Percentiles rank a stretch among this genome's conserved stretches.
These are phyloP conservation scores for Siniperca undulata DNA, from an alignment of 2,797 vertebrate species.

Conservation along the genomic window DNA sequence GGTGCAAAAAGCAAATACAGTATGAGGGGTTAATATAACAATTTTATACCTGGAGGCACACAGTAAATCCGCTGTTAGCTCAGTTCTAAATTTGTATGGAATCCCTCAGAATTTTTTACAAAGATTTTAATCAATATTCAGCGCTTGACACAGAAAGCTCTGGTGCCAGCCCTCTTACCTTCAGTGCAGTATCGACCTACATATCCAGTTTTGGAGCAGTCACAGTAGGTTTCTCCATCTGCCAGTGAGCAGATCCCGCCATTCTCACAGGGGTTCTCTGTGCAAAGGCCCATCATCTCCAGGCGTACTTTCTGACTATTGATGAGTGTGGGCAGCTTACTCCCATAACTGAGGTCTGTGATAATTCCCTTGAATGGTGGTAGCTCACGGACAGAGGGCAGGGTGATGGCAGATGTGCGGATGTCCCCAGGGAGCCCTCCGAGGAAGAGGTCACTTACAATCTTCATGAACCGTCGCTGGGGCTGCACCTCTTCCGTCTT, in stretches of 20 bases:
- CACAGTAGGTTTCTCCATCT: conserved; percentile 93
- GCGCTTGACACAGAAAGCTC: conserved; percentile 61
- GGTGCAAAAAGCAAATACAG: background rate
- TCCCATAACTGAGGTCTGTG: conserved; percentile 93
- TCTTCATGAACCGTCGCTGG: conserved; percentile 94
- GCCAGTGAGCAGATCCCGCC: conserved; percentile 94
- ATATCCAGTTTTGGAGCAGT: conserved; percentile 96
- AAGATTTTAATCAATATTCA: conserved; percentile 65
- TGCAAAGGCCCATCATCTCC: conserved; percentile 94
- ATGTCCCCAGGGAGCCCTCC: conserved; percentile 95
- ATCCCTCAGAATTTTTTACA: conserved; percentile 54
- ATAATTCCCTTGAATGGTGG: conserved; percentile 94
- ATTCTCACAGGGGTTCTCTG: conserved; percentile 96
- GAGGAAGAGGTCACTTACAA: conserved; percentile 95
- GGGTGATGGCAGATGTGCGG: conserved; percentile 90
- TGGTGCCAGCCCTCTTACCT: conserved; percentile 89
- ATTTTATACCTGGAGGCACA: conserved; percentile 28
- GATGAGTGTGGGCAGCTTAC: conserved; percentile 91
- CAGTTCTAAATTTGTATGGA: conserved; percentile 35
- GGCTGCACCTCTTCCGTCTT: conserved; percentile 90
- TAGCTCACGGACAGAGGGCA: conserved; percentile 89
- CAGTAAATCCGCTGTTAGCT: conserved; percentile 20
- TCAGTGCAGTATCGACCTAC: conserved; percentile 94
- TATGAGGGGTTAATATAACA: background rate
- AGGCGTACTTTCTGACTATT: conserved; percentile 91